Percentiles rank a stretch among this genome's conserved stretches.
Evolutionary conservation across 2,888 invertebrate genomes (phyloP).

Genomic region (Tipula helvola): DNA sequence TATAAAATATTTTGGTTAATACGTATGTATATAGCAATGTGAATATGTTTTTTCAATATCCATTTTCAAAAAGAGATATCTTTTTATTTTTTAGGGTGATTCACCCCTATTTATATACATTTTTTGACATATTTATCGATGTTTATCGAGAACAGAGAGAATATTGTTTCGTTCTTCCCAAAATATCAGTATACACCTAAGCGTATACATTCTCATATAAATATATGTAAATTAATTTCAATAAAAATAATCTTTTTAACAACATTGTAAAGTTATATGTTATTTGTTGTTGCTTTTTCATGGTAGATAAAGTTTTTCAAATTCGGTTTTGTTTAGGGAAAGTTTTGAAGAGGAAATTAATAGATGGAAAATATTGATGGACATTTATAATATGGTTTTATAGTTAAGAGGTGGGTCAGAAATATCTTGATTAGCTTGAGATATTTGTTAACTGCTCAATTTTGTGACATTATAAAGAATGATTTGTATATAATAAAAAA

Average conservation of each 20-base stretch:
- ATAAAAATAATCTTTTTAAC: background rate
- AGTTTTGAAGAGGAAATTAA: background rate
- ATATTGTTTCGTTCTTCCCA: background rate
- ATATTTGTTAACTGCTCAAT: background rate
- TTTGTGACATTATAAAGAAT: background rate
- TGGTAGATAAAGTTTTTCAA: background rate
- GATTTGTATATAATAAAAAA: background rate
- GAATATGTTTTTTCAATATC: background rate
- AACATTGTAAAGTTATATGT: background rate
- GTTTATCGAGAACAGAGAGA: background rate
- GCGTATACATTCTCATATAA: background rate
- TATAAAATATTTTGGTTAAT: background rate
- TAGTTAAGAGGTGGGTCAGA: background rate
- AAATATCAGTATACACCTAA: background rate
- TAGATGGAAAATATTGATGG: background rate
- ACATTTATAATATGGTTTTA: background rate
- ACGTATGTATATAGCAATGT: background rate
- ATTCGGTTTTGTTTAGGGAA: background rate
- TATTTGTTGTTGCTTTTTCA: background rate
- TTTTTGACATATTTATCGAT: background rate
- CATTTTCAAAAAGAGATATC: background rate
- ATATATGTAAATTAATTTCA: background rate
- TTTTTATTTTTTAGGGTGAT: background rate
- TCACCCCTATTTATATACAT: background rate
- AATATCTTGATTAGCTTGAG: background rate